A percentile compares a stretch with the other conserved stretches of the same genome.
Evolutionary conservation across 2,797 vertebrate genomes (phyloP).

Genomic region (Chiroxiphia lanceolata): DNA sequence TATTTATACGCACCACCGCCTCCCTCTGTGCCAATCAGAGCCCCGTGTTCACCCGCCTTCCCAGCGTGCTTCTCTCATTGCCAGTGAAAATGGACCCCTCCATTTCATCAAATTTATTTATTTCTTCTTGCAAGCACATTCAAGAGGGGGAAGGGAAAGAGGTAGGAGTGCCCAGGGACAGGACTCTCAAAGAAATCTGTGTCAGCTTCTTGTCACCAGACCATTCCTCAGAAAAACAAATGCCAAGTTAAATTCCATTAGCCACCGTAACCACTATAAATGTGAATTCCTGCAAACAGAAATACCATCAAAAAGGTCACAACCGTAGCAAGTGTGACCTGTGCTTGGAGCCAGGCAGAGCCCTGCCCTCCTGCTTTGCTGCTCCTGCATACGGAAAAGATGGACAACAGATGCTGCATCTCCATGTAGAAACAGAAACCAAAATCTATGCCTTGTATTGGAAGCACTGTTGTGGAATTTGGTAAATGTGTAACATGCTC

Average conservation of each 20-base stretch:
- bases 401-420: neutral
- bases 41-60: neutral
- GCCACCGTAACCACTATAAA: neutral
- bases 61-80: neutral
- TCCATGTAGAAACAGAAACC: neutral
- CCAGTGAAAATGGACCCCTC: neutral
- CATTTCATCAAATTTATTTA: neutral
- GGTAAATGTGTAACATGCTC: neutral
- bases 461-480: neutral
- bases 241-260: conserved; percentile 5
- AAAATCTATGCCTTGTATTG: neutral
- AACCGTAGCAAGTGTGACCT: neutral
- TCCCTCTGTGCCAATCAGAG: neutral
- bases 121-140: neutral
- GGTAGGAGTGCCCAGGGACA: neutral
- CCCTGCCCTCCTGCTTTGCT: neutral
- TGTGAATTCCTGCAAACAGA: neutral
- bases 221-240: neutral
- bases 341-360: neutral
- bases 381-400: neutral
- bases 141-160: neutral
- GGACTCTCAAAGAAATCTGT: neutral
- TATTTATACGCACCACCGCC: neutral
- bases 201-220: neutral
- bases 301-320: conserved; percentile 21